Base-by-base conservation (phyloP, 2,797 vertebrate genomes). In the Chelon auratus region DNA sequence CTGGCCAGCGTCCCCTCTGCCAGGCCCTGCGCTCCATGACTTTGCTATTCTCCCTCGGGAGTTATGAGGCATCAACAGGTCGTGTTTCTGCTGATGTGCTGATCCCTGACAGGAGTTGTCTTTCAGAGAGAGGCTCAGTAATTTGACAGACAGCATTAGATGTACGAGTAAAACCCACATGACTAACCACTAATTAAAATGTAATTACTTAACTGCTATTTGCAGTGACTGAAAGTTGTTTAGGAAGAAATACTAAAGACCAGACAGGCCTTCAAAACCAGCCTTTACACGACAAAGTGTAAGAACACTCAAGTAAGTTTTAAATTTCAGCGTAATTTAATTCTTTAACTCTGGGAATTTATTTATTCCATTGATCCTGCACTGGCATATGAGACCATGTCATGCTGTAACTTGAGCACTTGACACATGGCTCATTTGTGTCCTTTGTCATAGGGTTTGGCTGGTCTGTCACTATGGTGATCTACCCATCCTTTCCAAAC, bases 1-100 rank as follows among this genome's bases (percentile, higher is more conserved):
- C 87, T 87, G 87, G 84, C 75, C 58, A 22, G 59, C 62, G 53
- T 74, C 58, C 67, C 70, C 59, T 78, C 65, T 64, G 48, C 40
- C 24, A 33, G 58, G 37, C 42, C 58, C 5, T 45, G 51, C 60
- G 57, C 78, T 53, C 54, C 22, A 1, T 77, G 72, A 68, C 84
- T 77, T 47, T 50, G 74, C 68, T 67, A 2, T 81, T 81, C 57
- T 67, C 47, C 59, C 55, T 1, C 26, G 7, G 48, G 82, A 76
- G 62, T 55, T 45, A 54, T 17, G 14, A 75, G 71, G 62, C 70
- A 72, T 68, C 67, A 9, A 60, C 68, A 80, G 76, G 70, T 92
- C 87, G 15, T 62, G 82, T 92, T 89, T 86, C 89, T 77, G 77
- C 58, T 61, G 47, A 60, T 80, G 66, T 53, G 62, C 78, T 72